Conservation (phyloP, 2,888 invertebrate species). For the Pseudococcus jackbeardsleyi region DNA sequence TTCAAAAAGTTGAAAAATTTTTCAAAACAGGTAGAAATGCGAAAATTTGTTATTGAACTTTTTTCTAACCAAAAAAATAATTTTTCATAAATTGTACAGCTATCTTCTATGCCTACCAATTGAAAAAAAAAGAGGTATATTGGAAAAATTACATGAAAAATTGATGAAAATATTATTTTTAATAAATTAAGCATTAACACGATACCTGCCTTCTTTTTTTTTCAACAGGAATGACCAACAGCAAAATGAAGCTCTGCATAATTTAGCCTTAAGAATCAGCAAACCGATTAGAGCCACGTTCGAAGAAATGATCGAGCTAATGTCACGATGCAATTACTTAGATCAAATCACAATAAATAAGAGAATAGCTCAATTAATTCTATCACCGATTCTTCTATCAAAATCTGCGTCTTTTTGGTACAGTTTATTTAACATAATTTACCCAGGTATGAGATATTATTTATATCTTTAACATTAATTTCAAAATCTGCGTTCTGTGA, state of each 20-base stretch:
- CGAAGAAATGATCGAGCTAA: constrained; percentile 82
- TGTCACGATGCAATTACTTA: constrained; percentile 83
- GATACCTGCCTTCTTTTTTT: background rate
- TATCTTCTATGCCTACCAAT: no score
- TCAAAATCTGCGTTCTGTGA: no score
- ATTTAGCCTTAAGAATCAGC: constrained; percentile 66
- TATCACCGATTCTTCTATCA: background rate
- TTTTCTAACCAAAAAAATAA: no score
- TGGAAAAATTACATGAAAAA: no score
- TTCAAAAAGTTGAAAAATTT: no score
- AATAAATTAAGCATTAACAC: background rate
- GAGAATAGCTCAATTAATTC: constrained; percentile 28
- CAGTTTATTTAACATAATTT: constrained; percentile 82
- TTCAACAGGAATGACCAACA: constrained; percentile 66
- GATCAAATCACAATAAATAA: constrained; percentile 69
- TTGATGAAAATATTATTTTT: background rate
- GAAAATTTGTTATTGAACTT: no score
- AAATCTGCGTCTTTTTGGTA: constrained; percentile 29
- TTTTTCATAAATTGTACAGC: no score
- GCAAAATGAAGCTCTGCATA: constrained; percentile 65
- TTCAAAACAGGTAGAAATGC: no score
- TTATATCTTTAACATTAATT: background rate
- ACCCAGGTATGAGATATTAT: constrained; percentile 77
- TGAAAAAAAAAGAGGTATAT: no score
- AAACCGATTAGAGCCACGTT: constrained; percentile 69